Evolutionary conservation across 2,888 invertebrate genomes (phyloP).

Genomic region (Apamea monoglypha): DNA sequence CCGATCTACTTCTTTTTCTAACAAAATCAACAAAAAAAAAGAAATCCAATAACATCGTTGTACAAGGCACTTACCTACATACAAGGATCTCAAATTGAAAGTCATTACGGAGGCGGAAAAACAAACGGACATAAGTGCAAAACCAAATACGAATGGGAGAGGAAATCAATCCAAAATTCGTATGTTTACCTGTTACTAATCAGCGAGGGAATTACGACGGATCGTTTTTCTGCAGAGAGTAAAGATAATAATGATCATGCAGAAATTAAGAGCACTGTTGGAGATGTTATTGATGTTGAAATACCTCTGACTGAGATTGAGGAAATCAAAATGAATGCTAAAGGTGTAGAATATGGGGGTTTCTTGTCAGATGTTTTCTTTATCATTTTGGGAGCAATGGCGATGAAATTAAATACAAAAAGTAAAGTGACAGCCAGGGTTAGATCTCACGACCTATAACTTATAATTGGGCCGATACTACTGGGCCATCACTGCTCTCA

Average conservation of each 20-base stretch:
- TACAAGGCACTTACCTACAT: conserved; percentile 49
- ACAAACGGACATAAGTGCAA: conserved; percentile 63
- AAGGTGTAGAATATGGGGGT: background rate
- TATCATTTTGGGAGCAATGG: no score
- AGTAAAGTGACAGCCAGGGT: no score
- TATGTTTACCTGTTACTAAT: conserved; percentile 35
- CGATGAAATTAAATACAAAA: no score
- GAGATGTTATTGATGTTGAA: conserved; percentile 1
- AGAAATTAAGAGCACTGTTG: conserved; percentile 8
- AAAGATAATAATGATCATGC: conserved; percentile 3
- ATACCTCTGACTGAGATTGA: background rate
- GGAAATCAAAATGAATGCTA: background rate
- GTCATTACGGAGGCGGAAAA: conserved; percentile 59
- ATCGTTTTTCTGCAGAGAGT: background rate
- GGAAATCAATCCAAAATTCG: conserved; percentile 52
- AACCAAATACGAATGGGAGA: conserved; percentile 49
- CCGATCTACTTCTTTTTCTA: conserved; percentile 22
- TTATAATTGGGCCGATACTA: no score
- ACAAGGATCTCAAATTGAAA: conserved; percentile 54
- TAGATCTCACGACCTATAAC: no score
- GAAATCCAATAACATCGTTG: conserved; percentile 40
- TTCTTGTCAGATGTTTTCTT: no score
- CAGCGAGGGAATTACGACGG: conserved; percentile 9
- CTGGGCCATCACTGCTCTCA: no score
- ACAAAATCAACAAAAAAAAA: conserved; percentile 16